These are phyloP conservation scores for Muscina levida DNA, from an alignment of 2,888 invertebrate species.

Conservation along the genomic window DNA sequence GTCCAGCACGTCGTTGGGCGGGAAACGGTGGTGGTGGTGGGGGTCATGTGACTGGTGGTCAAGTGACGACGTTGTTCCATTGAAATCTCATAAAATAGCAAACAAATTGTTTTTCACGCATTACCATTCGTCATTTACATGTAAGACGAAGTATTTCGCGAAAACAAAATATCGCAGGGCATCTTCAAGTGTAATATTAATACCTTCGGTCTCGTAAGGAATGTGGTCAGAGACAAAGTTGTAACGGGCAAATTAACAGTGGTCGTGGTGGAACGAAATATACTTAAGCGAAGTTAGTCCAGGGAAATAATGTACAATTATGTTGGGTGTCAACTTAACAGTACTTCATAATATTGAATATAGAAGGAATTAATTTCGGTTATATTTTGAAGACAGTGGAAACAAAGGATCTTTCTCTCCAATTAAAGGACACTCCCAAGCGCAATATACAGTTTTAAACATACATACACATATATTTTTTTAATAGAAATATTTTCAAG, in stretches of 20 bases:
- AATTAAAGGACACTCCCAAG: too few relatives aligned
- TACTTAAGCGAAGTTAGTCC: too few relatives aligned
- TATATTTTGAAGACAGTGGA: too few relatives aligned
- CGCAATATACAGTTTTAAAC: too few relatives aligned
- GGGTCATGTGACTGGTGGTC: slow-evolving; percentile 25
- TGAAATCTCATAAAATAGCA: slow-evolving; percentile 76
- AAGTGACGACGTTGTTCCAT: slow-evolving; percentile 60
- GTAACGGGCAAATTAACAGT: slow-evolving; percentile 12
- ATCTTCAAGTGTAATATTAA: neutral
- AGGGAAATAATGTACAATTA: too few relatives aligned
- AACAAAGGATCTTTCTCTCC: too few relatives aligned
- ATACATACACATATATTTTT: too few relatives aligned
- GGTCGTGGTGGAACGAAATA: too few relatives aligned
- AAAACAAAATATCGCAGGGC: slow-evolving; percentile 9
- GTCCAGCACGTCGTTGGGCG: neutral
- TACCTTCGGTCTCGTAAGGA: neutral
- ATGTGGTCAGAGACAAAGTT: neutral
- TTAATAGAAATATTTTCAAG: too few relatives aligned
- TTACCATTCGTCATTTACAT: slow-evolving; percentile 65
- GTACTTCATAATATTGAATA: too few relatives aligned
- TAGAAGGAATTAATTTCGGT: too few relatives aligned
- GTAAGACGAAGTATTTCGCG: slow-evolving; percentile 6
- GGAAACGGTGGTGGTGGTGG: slow-evolving; percentile 34
- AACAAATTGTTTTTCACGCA: slow-evolving; percentile 78
- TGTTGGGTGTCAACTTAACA: too few relatives aligned